Conservation (phyloP, 1,140 invertebrate species). For the Lepidurus packardi region DNA sequence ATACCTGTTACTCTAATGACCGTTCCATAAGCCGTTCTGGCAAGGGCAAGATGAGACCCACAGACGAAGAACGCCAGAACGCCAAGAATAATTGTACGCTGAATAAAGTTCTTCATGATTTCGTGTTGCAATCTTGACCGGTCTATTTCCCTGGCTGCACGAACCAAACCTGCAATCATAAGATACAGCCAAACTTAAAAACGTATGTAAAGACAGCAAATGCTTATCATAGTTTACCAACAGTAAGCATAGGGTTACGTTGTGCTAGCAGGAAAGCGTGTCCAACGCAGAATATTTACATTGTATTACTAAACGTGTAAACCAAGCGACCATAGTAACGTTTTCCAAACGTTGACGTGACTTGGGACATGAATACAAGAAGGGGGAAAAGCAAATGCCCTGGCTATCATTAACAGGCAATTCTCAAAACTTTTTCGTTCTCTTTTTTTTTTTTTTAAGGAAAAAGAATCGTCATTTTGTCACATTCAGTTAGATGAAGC, state of each 20-base stretch:
- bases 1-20: not conserved
- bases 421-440: no score
- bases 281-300: not conserved
- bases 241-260: no score
- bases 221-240: no score
- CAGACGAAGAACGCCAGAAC: not conserved
- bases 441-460: not conserved
- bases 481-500: not conserved
- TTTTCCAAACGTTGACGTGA: not conserved
- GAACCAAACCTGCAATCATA: not conserved
- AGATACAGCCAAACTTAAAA: not conserved
- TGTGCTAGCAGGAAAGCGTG: not conserved
- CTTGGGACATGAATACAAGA: not conserved
- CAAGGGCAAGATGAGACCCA: not conserved
- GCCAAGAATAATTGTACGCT: not conserved
- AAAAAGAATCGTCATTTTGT: not conserved
- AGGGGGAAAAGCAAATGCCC: not conserved
- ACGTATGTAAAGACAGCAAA: no score
- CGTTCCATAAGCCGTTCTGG: not conserved
- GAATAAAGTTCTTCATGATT: not conserved
- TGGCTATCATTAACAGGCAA: not conserved
- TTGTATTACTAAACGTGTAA: not conserved
- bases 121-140: not conserved
- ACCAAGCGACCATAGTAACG: not conserved
- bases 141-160: not conserved